Base-by-base conservation (phyloP, 1,140 invertebrate species). In the Pogonognathellus flavescens region DNA sequence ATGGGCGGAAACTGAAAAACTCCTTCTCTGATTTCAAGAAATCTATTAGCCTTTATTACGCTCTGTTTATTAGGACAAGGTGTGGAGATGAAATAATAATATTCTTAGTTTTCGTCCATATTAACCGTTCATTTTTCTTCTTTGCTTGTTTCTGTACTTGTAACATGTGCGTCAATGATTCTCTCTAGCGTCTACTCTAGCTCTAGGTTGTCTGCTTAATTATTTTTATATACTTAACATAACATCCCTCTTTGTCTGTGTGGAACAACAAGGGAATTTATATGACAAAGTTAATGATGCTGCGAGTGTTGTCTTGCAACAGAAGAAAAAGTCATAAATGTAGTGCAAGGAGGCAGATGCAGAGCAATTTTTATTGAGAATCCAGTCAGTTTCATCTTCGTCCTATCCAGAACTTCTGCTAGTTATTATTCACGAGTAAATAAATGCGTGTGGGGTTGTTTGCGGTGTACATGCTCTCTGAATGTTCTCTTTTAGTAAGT, bases 31-130 rank as follows among this genome's bases (percentile, higher is more conserved):
- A 76, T 76, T 76, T 76, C 70, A 50, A 76, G 70, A 76, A 76
- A 76, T 49, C 70, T 76, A 76, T 76, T 76, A 76, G 70, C 70
- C 70, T 76, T 76, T 76, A 76, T 76, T 76, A 76, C 70, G 25
- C 9, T 76, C 70, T 41, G 70, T 76, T 76, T 76, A 76, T 76
- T 76, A 50, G 70, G 70, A 76, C 70, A 76, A 76, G 70, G 70
- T 76, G 70, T 76, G 70, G 70, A 76, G 70, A 76, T 76, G 70
- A 76, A 76, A 76, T 50, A 76, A 16, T 76, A 76, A 76, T 50
- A 76, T 66, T 25, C 62, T 66, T 66, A 76, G n/a, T 50, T 31
- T 31, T 10, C 25, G 41, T 41, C 70, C 70, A 14, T 76, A 41
- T 9, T 76, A 49, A 72, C 25, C 49, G 25, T 16, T n/a, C 25